Conservation (phyloP, 2,113 vertebrate species). For the Gadus macrocephalus region DNA sequence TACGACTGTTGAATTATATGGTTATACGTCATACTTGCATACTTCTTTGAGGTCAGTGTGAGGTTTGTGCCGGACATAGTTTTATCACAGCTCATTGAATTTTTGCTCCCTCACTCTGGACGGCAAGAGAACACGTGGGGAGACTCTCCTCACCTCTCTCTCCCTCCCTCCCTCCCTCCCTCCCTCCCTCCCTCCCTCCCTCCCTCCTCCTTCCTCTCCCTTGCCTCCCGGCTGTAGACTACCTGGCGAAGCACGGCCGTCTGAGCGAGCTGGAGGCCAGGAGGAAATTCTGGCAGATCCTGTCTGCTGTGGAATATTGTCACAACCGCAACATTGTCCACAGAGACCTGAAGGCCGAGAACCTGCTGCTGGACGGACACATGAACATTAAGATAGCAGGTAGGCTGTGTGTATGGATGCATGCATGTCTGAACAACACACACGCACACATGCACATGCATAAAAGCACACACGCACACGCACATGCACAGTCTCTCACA, state of each 20-base stretch:
- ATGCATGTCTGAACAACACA: background rate
- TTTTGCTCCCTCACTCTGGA: too few relatives aligned
- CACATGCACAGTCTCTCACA: background rate
- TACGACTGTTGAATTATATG: too few relatives aligned
- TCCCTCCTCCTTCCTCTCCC: slow-evolving; percentile 30
- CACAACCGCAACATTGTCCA: slow-evolving; percentile 92
- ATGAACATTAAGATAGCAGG: slow-evolving; percentile 99
- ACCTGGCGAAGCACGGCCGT: slow-evolving; percentile 92
- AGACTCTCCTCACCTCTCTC: background rate
- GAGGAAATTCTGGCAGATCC: slow-evolving; percentile 97
- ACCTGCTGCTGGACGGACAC: slow-evolving; percentile 89
- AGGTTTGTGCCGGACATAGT: too few relatives aligned
- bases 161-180: too few relatives aligned
- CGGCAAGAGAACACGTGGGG: too few relatives aligned
- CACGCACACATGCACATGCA: background rate
- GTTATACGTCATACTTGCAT: too few relatives aligned
- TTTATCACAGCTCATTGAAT: too few relatives aligned
- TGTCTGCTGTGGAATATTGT: slow-evolving; percentile 94
- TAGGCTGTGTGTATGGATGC: slow-evolving; percentile 44
- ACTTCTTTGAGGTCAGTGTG: too few relatives aligned
- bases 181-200: slow-evolving; percentile 21
- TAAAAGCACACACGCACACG: background rate
- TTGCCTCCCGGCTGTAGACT: slow-evolving; percentile 75
- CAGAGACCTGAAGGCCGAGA: slow-evolving; percentile 95
- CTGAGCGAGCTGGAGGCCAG: slow-evolving; percentile 90